Conservation (phyloP, 1,140 invertebrate species). For the Diploscapter pachys region DNA sequence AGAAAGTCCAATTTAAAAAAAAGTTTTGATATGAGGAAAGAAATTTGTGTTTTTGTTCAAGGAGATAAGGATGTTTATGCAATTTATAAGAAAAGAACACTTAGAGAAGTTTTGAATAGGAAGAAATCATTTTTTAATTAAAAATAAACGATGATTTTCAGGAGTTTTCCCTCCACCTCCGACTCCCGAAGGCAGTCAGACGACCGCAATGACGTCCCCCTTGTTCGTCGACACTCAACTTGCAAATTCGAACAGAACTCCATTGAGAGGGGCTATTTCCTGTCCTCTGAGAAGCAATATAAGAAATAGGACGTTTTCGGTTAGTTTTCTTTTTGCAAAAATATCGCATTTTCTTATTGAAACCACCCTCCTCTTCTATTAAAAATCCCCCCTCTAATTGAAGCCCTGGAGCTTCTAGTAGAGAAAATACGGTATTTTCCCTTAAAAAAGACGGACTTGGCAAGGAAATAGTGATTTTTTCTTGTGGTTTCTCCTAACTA, state of each 20-base stretch:
- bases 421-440: not conserved
- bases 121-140: slow-evolving; percentile 1
- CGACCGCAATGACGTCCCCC: slow-evolving; percentile 16
- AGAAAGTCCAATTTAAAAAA: too few relatives aligned
- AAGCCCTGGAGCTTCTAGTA: not conserved
- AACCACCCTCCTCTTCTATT: not conserved
- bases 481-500: too few relatives aligned
- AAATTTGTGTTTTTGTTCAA: not conserved
- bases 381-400: not conserved
- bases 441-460: not conserved
- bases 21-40: too few relatives aligned
- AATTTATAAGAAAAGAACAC: not conserved
- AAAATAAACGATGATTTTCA: not conserved
- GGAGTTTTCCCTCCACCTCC: not conserved
- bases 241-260: slow-evolving; percentile 29
- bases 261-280: slow-evolving; percentile 14
- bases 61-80: not conserved
- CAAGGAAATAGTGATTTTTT: too few relatives aligned
- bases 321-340: not conserved
- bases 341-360: not conserved
- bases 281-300: slow-evolving; percentile 13
- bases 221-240: slow-evolving; percentile 33
- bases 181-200: not conserved
- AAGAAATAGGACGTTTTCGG: not conserved
- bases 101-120: not conserved